Conservation (phyloP, 2,113 vertebrate species). For the Ciconia boyciana region DNA sequence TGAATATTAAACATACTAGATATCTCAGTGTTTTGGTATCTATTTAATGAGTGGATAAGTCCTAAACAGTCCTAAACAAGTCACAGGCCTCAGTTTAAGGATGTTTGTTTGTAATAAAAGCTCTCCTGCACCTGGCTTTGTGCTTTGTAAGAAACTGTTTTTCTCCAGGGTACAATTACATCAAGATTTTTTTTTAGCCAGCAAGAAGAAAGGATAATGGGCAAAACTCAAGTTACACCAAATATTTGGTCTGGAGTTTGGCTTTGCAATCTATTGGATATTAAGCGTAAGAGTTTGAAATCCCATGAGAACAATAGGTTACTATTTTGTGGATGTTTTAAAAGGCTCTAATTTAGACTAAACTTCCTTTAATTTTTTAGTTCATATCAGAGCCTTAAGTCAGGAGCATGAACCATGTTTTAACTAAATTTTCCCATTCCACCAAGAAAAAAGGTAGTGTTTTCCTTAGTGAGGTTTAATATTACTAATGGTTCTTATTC, state of each 20-base stretch:
- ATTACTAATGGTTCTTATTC: conserved; percentile 46
- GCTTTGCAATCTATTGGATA: conserved; percentile 68
- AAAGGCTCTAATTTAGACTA: conserved; percentile 63
- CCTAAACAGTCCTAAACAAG: conserved; percentile 16
- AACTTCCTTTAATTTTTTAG: conserved; percentile 67
- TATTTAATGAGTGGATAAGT: conserved; percentile 9
- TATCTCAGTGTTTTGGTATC: neutral
- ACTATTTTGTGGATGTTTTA: conserved; percentile 63
- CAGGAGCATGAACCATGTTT: conserved; percentile 30
- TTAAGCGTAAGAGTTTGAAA: conserved; percentile 66
- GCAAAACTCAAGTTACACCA: conserved; percentile 75
- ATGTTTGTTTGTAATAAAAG: conserved; percentile 65
- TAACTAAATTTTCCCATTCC: conserved; percentile 21
- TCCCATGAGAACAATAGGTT: conserved; percentile 64
- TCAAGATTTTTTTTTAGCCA: conserved; percentile 32
- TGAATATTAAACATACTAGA: neutral
- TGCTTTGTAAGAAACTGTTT: conserved; percentile 67
- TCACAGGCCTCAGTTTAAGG: conserved; percentile 36
- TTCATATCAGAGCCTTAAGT: conserved; percentile 38
- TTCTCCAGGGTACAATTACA: conserved; percentile 71
- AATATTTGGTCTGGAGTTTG: conserved; percentile 76
- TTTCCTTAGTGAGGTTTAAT: conserved; percentile 46
- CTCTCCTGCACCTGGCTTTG: conserved; percentile 67
- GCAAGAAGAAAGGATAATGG: conserved; percentile 66
- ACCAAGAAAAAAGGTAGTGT: neutral